These are phyloP conservation scores for Hemithea aestivaria DNA, from an alignment of 2,888 invertebrate genomes.

Conservation along the genomic window DNA sequence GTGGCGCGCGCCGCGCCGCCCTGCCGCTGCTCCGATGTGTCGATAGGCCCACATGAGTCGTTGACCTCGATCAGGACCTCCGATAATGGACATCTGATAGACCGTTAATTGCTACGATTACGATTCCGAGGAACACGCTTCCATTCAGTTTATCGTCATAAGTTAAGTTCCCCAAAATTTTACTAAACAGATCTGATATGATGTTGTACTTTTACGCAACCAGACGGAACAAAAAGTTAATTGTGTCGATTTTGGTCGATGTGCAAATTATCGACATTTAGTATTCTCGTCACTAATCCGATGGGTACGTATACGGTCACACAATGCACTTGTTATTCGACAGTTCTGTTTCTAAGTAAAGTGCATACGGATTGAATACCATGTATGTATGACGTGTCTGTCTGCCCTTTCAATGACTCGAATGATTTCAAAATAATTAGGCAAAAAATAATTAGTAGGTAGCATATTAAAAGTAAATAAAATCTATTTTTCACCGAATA, in stretches of 20 bases:
- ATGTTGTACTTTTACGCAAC: conserved; percentile 1
- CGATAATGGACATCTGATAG: conserved; percentile 56
- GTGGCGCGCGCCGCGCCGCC: conserved; percentile 63
- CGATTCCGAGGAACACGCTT: conserved; percentile 24
- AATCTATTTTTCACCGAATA: too few species aligned
- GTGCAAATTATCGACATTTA: conserved; percentile 64
- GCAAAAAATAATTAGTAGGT: conserved; percentile 20
- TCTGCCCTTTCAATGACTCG: conserved; percentile 65
- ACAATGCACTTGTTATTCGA: conserved; percentile 78
- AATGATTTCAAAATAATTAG: conserved; percentile 35
- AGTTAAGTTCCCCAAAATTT: background rate
- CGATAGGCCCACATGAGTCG: conserved; percentile 69
- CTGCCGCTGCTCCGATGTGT: conserved; percentile 48
- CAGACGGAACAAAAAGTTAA: conserved; percentile 24
- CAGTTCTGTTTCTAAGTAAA: conserved; percentile 76
- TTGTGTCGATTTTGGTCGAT: conserved; percentile 27
- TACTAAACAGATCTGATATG: background rate
- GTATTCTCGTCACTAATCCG: conserved; percentile 75
- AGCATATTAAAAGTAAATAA: too few species aligned
- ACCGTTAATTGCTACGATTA: conserved; percentile 58
- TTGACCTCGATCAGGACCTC: conserved; percentile 70
- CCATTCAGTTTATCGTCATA: background rate
- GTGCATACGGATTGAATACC: conserved; percentile 66
- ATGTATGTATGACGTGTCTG: conserved; percentile 58
- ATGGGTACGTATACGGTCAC: conserved; percentile 67